phyloP scores from a whole-genome alignment of 2,113 vertebrate genomes.

The Poicephalus meyeri region DNA sequence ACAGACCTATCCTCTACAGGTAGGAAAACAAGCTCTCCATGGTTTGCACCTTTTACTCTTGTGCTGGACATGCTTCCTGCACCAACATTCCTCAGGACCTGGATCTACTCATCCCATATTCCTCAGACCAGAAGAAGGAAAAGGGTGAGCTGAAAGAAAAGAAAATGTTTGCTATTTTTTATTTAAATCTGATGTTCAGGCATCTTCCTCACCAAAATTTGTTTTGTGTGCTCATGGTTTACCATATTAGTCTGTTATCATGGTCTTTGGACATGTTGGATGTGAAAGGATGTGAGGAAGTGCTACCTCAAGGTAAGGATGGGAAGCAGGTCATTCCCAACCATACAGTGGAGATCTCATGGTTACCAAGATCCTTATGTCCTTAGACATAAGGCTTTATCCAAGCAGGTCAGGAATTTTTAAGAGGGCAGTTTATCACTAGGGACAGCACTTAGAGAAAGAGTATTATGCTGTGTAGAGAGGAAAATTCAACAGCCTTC shows the following conservation, averaged over 20 bases:
- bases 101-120: neutral
- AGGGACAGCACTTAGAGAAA: neutral
- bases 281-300: neutral
- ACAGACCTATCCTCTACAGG: neutral
- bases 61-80: neutral
- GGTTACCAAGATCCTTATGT: neutral
- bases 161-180: neutral
- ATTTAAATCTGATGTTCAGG: neutral
- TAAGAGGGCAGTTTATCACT: neutral
- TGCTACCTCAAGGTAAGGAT: accelerated
- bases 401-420: neutral
- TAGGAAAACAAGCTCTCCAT: neutral
- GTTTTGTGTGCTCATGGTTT: accelerated
- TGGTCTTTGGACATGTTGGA: neutral
- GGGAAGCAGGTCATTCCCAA: neutral
- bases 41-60: neutral
- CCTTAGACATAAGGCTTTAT: neutral
- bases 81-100: neutral
- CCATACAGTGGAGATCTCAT: neutral
- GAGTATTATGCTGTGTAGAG: neutral
- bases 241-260: accelerated
- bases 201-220: neutral
- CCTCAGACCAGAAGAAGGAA: neutral
- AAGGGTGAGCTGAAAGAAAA: neutral
- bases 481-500: neutral